These are phyloP conservation scores for Polydesmus complanatus DNA, from an alignment of 2,888 invertebrate species.

Conservation along the genomic window DNA sequence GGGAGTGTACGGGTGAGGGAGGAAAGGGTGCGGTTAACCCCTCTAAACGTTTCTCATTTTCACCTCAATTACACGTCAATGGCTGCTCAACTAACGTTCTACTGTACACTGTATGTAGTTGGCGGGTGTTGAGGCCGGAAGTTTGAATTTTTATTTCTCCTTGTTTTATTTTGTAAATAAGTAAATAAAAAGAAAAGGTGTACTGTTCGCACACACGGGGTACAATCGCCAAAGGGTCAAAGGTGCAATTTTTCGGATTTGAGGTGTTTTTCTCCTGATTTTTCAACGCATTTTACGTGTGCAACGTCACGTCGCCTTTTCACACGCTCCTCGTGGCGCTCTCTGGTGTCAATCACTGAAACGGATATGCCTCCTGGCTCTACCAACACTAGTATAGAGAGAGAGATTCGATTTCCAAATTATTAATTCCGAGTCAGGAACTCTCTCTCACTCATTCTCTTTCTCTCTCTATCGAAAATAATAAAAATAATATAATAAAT, in stretches of 20 bases:
- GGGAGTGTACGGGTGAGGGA: background rate
- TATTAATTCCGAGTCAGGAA: background rate
- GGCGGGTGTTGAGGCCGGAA: background rate
- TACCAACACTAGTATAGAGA: too few species aligned
- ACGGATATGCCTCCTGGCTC: background rate
- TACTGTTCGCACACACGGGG: too few species aligned
- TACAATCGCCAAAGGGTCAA: too few species aligned
- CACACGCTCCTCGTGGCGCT: background rate
- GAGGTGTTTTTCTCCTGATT: background rate
- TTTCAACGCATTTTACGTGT: background rate
- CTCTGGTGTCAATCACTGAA: background rate
- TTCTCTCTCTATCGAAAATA: background rate
- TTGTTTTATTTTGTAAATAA: background rate
- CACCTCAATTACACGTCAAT: background rate
- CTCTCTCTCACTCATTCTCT: background rate
- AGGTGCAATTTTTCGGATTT: background rate
- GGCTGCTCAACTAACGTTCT: too few species aligned
- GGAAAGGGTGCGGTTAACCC: background rate
- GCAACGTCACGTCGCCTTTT: background rate
- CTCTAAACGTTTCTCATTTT: background rate
- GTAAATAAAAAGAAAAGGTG: too few species aligned
- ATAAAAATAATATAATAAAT: background rate
- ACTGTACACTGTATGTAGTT: too few species aligned
- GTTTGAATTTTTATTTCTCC: background rate
- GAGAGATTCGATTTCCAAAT: background rate